A percentile compares a stretch with the other conserved stretches of the same genome.
Evolutionary conservation across 2,888 invertebrate species (phyloP).

Genomic region (Drosophila vallismaia): DNA sequence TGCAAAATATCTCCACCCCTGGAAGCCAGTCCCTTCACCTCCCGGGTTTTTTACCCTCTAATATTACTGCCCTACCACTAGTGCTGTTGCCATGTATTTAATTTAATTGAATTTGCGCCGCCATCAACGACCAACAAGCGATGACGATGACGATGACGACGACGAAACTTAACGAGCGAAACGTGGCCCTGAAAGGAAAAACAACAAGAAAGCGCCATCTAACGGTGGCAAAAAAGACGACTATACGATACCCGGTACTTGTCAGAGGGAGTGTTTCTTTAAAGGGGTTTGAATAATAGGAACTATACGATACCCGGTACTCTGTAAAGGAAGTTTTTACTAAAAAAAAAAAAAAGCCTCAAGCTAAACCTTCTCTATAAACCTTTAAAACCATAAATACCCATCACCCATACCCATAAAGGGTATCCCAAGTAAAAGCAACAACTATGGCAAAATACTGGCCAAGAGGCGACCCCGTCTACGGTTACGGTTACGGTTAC

Average conservation of each 20-base stretch:
- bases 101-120: conserved; percentile 78
- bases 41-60: not conserved
- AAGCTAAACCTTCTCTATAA: no score
- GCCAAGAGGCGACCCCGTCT: conserved; percentile 36
- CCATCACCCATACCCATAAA: not conserved
- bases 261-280: no score
- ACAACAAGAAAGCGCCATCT: conserved; percentile 5
- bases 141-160: conserved; percentile 29
- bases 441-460: conserved; percentile 38
- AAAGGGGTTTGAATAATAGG: no score
- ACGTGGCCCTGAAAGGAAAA: conserved; percentile 48
- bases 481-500: conserved; percentile 25
- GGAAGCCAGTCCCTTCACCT: conserved; percentile 25
- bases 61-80: not conserved
- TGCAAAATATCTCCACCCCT: conserved; percentile 64
- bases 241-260: not conserved
- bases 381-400: not conserved
- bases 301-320: not conserved
- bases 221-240: not conserved
- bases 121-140: conserved; percentile 37
- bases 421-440: conserved; percentile 13
- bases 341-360: no score
- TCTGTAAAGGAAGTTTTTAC: not conserved
- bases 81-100: conserved; percentile 72
- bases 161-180: conserved; percentile 73